A percentile compares a stretch with the other conserved stretches of the same genome.
phyloP scores from a whole-genome alignment of 35 echinoderm and acorn worm species.

The Hemicentrotus pulcherrimus region DNA sequence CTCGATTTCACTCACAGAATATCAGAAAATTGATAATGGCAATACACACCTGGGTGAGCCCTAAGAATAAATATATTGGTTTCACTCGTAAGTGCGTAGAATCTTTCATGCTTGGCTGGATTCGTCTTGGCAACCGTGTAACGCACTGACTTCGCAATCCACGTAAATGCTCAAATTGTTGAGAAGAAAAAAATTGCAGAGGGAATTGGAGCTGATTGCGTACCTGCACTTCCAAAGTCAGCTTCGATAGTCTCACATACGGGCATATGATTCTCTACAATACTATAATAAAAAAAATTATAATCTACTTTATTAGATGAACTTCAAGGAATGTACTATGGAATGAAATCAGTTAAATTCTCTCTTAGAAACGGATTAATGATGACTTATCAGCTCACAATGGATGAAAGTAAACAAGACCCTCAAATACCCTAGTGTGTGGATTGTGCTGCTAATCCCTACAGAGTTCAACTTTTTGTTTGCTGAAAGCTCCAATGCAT shows the following conservation, averaged over 20 bases:
- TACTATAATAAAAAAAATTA: neutral
- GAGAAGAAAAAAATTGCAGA: neutral
- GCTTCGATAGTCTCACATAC: neutral
- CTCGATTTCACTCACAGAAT: neutral
- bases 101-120: neutral
- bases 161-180: neutral
- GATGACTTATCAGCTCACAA: neutral
- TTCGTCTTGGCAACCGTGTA: neutral
- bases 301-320: neutral
- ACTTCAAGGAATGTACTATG: neutral
- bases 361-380: neutral
- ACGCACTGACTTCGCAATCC: neutral
- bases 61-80: conserved; percentile 14
- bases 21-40: conserved; percentile 5
- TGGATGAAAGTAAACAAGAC: neutral
- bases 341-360: neutral
- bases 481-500: neutral
- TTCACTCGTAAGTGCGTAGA: neutral
- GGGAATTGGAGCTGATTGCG: neutral
- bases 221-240: neutral
- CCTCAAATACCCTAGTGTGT: neutral
- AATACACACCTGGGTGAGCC: neutral
- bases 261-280: neutral
- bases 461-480: conserved; percentile 17
- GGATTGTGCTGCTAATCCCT: neutral